Evolutionary conservation across 2,888 invertebrate species (phyloP), one percentile per base, ranked within the genome.

Genomic region (Melanophora roralis): DNA sequence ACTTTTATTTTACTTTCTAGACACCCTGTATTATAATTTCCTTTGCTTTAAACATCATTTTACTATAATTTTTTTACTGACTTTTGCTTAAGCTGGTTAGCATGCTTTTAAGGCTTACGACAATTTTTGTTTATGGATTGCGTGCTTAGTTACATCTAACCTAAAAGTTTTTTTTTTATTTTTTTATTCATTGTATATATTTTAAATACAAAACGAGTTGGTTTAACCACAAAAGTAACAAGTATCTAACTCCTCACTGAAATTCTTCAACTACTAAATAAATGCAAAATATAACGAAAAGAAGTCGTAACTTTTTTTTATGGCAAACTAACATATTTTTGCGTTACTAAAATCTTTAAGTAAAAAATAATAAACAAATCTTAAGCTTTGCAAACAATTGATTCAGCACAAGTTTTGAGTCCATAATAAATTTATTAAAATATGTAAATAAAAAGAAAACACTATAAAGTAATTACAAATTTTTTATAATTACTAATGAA

Each of bases 181-280:
- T 5, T 27, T 27, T n/a, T n/a, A n/a, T n/a, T n/a, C n/a, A n/a
- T n/a, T n/a, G n/a, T n/a, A n/a, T n/a, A n/a, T n/a, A n/a, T n/a
- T 27, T 27, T 27, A 5, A 5, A 6, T 27, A 27, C 27, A 27
- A 27, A 27, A 27, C 6, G 6, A 27, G 3, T n/a, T n/a, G n/a
- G n/a, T 34, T 60, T 36, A 64, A 77, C 57, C 49, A 65, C 76
- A 57, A 71, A 64, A 57, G 11, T 27, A 27, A 55, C 36, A 53
- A 59, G 16, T 47, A n/a, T n/a, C n/a, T n/a, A 82, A 84, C 85
- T 85, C 88, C 87, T 88, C 87, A 88, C 87, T 84, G 88, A 88
- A 88, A 88, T 88, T 88, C 87, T 88, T 88, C 87, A 82, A 76
- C n/a, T n/a, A 65, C 23, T 43, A 53, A 38, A 47, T 38, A 49